These are phyloP conservation scores for Prochilodus magdalenae DNA, from an alignment of 2,113 vertebrate species.

Conservation along the genomic window DNA sequence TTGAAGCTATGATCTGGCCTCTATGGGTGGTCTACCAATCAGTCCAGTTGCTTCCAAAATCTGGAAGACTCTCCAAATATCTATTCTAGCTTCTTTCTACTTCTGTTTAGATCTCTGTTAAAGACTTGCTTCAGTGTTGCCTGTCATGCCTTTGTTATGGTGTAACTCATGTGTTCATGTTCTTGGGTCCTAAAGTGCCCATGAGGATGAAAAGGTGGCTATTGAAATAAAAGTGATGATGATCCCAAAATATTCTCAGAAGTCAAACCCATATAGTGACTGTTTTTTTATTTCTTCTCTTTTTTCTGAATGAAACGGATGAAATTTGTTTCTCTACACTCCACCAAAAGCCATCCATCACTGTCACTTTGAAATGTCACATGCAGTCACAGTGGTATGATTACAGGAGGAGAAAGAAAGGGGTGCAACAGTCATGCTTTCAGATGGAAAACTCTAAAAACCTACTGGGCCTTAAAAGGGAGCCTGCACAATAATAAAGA, in stretches of 20 bases:
- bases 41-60: too few relatives aligned
- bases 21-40: too few relatives aligned
- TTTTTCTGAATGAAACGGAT: constrained; percentile 20
- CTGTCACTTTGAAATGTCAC: constrained; percentile 42
- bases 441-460: constrained; percentile 41
- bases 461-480: not conserved
- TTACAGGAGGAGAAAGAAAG: not conserved
- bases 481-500: not conserved
- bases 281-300: not conserved
- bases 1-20: too few relatives aligned
- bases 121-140: too few relatives aligned
- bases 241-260: not conserved
- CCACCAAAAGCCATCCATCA: constrained; percentile 15
- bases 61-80: too few relatives aligned
- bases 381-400: not conserved
- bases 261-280: not conserved
- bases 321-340: not conserved
- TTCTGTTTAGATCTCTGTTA: too few relatives aligned
- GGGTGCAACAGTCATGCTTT: constrained; percentile 8
- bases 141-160: too few relatives aligned
- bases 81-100: too few relatives aligned
- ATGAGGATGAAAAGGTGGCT: too few relatives aligned
- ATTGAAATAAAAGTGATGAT: too few relatives aligned
- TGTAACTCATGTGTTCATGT: too few relatives aligned
- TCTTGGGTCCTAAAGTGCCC: too few relatives aligned